Evolutionary conservation across 92 coral and sea anemone genomes (phyloP).

Genomic region (Parazoanthus swiftii): DNA sequence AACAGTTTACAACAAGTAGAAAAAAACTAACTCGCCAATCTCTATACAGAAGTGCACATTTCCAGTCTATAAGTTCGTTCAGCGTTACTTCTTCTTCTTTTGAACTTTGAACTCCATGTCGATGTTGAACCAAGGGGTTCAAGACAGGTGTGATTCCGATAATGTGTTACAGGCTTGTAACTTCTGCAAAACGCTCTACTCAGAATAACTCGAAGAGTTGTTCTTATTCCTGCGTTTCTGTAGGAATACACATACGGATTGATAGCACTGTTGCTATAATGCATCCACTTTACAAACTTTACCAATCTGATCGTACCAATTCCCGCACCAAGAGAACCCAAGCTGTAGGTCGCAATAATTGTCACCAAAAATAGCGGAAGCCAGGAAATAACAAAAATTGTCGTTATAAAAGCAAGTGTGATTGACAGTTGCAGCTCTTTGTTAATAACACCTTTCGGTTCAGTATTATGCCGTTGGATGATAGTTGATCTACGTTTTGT

Average conservation of each 20-base stretch:
- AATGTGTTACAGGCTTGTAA: not conserved
- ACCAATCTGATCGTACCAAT: slow-evolving; percentile 60
- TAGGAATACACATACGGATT: slow-evolving; percentile 86
- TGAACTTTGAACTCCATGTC: not conserved
- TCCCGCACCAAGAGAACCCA: slow-evolving; percentile 58
- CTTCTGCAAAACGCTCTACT: slow-evolving; percentile 50
- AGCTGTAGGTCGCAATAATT: slow-evolving; percentile 65
- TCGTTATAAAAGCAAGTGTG: slow-evolving; percentile 73
- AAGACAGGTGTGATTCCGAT: not conserved
- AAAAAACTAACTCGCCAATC: too few relatives aligned
- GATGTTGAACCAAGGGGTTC: not conserved
- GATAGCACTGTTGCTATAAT: slow-evolving; percentile 79
- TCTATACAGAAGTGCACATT: slow-evolving; percentile 25
- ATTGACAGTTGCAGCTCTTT: slow-evolving; percentile 75
- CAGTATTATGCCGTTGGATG: slow-evolving; percentile 36
- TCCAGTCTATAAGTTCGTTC: not conserved
- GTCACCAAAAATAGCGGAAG: slow-evolving; percentile 70
- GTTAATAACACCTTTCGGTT: slow-evolving; percentile 50
- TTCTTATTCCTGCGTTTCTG: slow-evolving; percentile 74
- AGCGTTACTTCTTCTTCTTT: not conserved
- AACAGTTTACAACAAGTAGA: too few relatives aligned
- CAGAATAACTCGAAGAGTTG: slow-evolving; percentile 55
- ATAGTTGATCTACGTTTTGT: slow-evolving; percentile 52
- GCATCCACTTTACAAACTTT: slow-evolving; percentile 86
- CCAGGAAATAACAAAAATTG: slow-evolving; percentile 80